Evolutionary conservation across 2,797 vertebrate species (phyloP).

Genomic region (Fistularia commersonii): DNA sequence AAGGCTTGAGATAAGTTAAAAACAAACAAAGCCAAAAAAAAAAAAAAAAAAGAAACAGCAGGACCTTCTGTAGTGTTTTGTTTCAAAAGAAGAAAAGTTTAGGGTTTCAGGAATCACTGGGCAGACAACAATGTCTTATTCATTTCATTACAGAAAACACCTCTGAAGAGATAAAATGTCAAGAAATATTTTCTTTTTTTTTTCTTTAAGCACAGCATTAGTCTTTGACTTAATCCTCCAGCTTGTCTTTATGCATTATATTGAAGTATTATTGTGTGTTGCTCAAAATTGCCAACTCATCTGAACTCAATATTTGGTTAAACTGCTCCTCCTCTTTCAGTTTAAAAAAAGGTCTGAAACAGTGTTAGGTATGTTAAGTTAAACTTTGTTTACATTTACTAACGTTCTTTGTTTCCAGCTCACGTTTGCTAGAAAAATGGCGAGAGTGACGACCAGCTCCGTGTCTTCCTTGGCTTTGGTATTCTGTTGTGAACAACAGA

Average conservation of each 20-base stretch:
- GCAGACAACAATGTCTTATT: slow-evolving; percentile 56
- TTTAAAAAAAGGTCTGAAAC: slow-evolving; percentile 38
- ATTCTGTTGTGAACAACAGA: slow-evolving; percentile 40
- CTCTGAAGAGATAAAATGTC: slow-evolving; percentile 49
- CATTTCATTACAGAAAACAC: slow-evolving; percentile 49
- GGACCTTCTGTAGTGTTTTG: slow-evolving; percentile 73
- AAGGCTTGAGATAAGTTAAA: slow-evolving; percentile 27
- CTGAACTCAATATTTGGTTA: slow-evolving; percentile 65
- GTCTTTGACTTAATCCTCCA: slow-evolving; percentile 49
- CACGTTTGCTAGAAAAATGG: slow-evolving; percentile 26
- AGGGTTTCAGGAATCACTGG: slow-evolving; percentile 48
- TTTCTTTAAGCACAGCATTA: slow-evolving; percentile 33
- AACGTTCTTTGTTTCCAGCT: slow-evolving; percentile 41
- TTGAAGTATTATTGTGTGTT: slow-evolving; percentile 43
- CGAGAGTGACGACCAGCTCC: slow-evolving; percentile 12
- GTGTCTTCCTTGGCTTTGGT: slow-evolving; percentile 23
- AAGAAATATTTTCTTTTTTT: slow-evolving; percentile 9
- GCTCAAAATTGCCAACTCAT: slow-evolving; percentile 37
- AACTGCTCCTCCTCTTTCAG: slow-evolving; percentile 46
- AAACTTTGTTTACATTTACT: slow-evolving; percentile 38
- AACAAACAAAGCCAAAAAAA: slow-evolving; percentile 11
- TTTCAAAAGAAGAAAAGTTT: slow-evolving; percentile 46
- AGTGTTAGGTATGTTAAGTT: slow-evolving; percentile 44
- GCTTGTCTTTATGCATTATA: slow-evolving; percentile 28
- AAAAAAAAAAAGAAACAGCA: slow-evolving; percentile 32